A percentile compares a stretch with the other conserved stretches of the same genome.
Conservation (phyloP, 2,888 invertebrate genomes). For the Hoplodrina blanda region DNA sequence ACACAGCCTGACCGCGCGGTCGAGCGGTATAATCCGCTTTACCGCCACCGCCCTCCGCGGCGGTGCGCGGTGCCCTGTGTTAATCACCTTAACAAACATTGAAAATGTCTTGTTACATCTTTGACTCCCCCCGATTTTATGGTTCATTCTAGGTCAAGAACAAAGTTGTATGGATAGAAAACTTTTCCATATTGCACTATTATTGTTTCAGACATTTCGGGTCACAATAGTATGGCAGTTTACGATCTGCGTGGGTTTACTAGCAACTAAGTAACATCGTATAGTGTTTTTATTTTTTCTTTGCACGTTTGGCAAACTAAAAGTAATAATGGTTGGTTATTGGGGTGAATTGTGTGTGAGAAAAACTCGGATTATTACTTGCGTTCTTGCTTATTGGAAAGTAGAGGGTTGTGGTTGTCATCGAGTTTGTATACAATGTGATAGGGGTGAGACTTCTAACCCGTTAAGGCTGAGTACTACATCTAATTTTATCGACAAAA, state of each 20-base stretch:
- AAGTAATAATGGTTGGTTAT: conserved; percentile 3
- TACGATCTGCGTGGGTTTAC: conserved; percentile 24
- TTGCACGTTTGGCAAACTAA: not conserved
- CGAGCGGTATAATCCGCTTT: no score
- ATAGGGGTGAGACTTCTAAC: no score
- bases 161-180: conserved; percentile 10
- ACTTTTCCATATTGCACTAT: conserved; percentile 12
- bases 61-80: no score
- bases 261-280: conserved; percentile 14
- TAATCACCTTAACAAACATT: no score
- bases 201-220: conserved; percentile 25
- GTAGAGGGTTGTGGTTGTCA: not conserved
- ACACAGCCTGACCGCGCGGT: no score
- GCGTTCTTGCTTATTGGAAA: not conserved
- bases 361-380: not conserved
- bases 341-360: not conserved
- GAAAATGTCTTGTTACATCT: no score
- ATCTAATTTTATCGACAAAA: no score
- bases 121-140: conserved; percentile 6
- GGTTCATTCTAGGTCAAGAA: conserved; percentile 21
- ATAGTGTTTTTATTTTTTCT: conserved; percentile 12
- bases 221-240: conserved; percentile 26
- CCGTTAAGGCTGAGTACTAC: no score
- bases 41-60: no score
- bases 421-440: not conserved